These are phyloP conservation scores for Amphipoea lucens DNA, from an alignment of 2,888 invertebrate genomes.

Conservation along the genomic window DNA sequence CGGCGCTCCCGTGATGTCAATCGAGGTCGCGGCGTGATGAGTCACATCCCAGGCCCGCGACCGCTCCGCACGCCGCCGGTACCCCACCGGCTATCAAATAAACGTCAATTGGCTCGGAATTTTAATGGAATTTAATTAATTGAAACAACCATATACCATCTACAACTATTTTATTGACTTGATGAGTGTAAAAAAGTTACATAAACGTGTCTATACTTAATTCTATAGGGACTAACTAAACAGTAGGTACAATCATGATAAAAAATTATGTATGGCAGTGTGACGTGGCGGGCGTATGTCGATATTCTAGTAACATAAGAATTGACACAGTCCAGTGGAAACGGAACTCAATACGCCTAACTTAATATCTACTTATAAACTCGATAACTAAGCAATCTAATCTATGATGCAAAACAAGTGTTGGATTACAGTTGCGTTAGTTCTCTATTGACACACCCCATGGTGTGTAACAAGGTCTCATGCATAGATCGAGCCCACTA, in stretches of 20 bases:
- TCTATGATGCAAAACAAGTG: constrained; percentile 84
- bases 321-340: constrained; percentile 92
- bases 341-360: constrained; percentile 85
- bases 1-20: constrained; percentile 70
- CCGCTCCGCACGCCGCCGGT: constrained; percentile 62
- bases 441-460: constrained; percentile 78
- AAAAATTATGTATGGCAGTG: constrained; percentile 82
- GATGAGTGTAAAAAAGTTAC: constrained; percentile 83
- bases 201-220: constrained; percentile 83
- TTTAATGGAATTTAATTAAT: constrained; percentile 88
- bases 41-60: constrained; percentile 73
- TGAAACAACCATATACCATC: constrained; percentile 86
- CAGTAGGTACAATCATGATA: constrained; percentile 75
- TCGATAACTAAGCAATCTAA: constrained; percentile 80
- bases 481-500: constrained; percentile 87
- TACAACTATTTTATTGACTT: constrained; percentile 88
- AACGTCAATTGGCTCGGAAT: constrained; percentile 85
- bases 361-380: constrained; percentile 71
- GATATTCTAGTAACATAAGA: constrained; percentile 92
- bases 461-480: constrained; percentile 87
- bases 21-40: constrained; percentile 73
- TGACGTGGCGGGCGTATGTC: constrained; percentile 90
- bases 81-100: constrained; percentile 79
- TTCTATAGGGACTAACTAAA: constrained; percentile 68
- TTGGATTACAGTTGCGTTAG: constrained; percentile 75